Conservation (phyloP, 2,888 invertebrate species). For the Tridacna crocea region DNA sequence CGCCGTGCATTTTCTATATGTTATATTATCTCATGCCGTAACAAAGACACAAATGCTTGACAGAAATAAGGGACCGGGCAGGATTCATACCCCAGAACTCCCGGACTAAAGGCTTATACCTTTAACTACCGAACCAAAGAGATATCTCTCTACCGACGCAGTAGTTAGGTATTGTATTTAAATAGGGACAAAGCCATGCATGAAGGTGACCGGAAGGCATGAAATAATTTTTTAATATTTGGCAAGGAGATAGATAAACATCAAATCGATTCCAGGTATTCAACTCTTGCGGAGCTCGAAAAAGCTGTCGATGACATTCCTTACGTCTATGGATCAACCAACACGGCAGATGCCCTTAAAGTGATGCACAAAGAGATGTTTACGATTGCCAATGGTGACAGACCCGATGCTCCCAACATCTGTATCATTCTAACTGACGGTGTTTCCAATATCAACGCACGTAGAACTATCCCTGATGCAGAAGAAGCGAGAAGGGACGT, state of each 20-base stretch:
- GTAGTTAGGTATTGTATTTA: too few relatives aligned
- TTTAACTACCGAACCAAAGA: too few relatives aligned
- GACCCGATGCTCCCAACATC: conserved; percentile 74
- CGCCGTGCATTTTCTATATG: too few relatives aligned
- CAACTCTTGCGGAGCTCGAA: conserved; percentile 61
- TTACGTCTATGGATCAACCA: conserved; percentile 77
- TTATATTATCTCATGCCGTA: too few relatives aligned
- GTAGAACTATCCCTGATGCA: conserved; percentile 75
- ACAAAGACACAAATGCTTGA: too few relatives aligned
- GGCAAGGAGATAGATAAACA: not conserved
- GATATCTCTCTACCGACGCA: too few relatives aligned
- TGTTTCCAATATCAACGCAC: conserved; percentile 78
- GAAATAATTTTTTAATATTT: too few relatives aligned
- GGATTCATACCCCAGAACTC: too few relatives aligned
- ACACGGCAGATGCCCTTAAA: conserved; percentile 73
- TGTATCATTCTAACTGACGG: conserved; percentile 79
- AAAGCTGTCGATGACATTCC: conserved; percentile 69
- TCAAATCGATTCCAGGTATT: conserved; percentile 22
- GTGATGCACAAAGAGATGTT: conserved; percentile 74
- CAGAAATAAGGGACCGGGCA: too few relatives aligned
- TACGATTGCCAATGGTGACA: conserved; percentile 71
- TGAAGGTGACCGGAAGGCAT: too few relatives aligned
- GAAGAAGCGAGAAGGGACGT: conserved; percentile 46
- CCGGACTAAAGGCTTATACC: too few relatives aligned
- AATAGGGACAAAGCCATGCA: too few relatives aligned